phyloP scores from a whole-genome alignment of 2,113 vertebrate species.

The Cyprinus carpio region DNA sequence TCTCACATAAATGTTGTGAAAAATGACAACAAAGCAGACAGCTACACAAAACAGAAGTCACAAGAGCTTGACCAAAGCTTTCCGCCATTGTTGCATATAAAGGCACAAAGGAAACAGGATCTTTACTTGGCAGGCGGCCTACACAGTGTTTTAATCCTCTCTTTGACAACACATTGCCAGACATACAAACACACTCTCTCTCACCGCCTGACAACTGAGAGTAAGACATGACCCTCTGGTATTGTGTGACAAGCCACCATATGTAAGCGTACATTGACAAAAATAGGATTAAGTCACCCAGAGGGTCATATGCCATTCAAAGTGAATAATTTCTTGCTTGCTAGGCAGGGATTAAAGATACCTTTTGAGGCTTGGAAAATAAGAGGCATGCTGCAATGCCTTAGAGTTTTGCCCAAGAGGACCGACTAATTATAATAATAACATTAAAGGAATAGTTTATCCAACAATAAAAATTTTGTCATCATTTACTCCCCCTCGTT shows the following conservation, averaged over 20 bases:
- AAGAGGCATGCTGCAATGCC: background rate
- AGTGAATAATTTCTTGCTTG: conserved; percentile 38
- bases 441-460: background rate
- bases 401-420: conserved; percentile 14
- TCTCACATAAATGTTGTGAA: background rate
- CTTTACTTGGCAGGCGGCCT: conserved; percentile 33
- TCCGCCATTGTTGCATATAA: background rate
- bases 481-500: no score
- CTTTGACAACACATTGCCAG: conserved; percentile 42
- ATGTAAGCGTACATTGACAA: conserved; percentile 33
- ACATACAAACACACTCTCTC: conserved; percentile 41
- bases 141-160: conserved; percentile 43
- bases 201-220: conserved; percentile 17
- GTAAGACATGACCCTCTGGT: conserved; percentile 36
- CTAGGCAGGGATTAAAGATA: conserved; percentile 54
- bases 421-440: background rate
- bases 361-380: conserved; percentile 33
- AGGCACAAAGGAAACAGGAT: conserved; percentile 31
- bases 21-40: conserved; percentile 13
- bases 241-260: conserved; percentile 43
- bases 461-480: no score
- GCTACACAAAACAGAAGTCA: background rate
- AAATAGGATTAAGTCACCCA: conserved; percentile 57
- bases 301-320: conserved; percentile 47
- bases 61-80: background rate